Evolutionary conservation across 2,113 vertebrate genomes (phyloP), one percentile per base, ranked within the genome.

Genomic region (Odobenus rosmarus): DNA sequence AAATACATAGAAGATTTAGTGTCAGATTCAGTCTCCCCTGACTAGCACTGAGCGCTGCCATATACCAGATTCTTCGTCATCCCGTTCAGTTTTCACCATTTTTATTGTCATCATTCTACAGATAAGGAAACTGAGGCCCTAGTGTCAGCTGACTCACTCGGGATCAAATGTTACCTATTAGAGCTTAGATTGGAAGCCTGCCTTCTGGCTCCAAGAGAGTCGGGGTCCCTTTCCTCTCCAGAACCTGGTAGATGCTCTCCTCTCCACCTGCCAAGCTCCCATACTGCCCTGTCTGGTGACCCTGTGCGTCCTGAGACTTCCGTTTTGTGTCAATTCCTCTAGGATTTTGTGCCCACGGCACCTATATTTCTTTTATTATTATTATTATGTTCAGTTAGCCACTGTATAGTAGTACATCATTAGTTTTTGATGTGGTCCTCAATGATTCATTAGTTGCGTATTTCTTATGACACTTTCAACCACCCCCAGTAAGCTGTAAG

Each of bases 1-100:
- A 57, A 67, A 36, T 23, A n/a, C 39, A 13, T 0, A 51, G 46
- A 33, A 49, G n/a, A 42, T 0, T 4, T 6, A 0, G 26, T 4
- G 15, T 21, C 51, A n/a, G 9, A 1, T 19, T 61, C 51, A 55
- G 74, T n/a, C 33, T 39, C 36, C 15, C 24, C 86, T 7, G 3
- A 10, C 59, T 1, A 0, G 4, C 39, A 7, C 4, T 39, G 51
- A 23, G 18, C 12, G 15, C 12, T 53, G 33, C 51, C 12, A 1
- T 1, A 42, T 5, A 2, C 39, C 49, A 5, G 46, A 1, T 4
- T 36, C 28, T 15, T 42, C 18, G 26, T 14, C 39, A 1, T 26
- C n/a, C 26, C 5, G 1, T 28, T 69, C 21, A 0, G 1, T 4
- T 13, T 46, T 57, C 46, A 26, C 16, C 88, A 36, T 9, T 3